Conservation (phyloP, 2,888 invertebrate genomes). For the Piscicola geometra region DNA sequence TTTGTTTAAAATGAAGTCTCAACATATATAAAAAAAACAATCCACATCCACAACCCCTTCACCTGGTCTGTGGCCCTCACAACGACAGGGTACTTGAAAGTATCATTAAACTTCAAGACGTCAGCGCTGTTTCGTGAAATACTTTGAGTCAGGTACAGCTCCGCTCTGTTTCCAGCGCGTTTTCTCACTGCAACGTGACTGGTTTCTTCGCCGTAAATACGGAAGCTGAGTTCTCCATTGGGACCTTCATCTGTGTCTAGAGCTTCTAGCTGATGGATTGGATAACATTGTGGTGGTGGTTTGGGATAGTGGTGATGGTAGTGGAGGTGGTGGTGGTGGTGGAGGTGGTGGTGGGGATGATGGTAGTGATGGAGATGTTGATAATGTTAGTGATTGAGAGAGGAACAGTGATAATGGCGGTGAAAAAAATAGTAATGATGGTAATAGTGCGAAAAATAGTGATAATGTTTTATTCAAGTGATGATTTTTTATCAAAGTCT, state of each 20-base stretch:
- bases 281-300: too few species aligned
- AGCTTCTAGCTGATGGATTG: constrained; percentile 39
- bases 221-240: constrained; percentile 39
- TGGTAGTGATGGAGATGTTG: neutral
- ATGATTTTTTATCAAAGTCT: too few species aligned
- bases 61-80: constrained; percentile 89
- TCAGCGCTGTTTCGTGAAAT: constrained; percentile 34
- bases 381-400: neutral
- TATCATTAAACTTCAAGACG: constrained; percentile 30
- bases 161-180: constrained; percentile 3
- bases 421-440: too few species aligned
- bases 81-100: constrained; percentile 27
- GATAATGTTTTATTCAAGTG: too few species aligned
- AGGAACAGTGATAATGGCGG: too few species aligned
- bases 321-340: too few species aligned
- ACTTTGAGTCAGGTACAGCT: constrained; percentile 21
- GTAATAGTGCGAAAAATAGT: too few species aligned
- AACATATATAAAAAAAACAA: too few species aligned
- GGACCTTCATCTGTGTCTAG: constrained; percentile 40
- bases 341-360: too few species aligned
- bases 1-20: too few species aligned
- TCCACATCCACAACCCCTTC: too few species aligned
- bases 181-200: constrained; percentile 4
- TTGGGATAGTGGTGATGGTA: too few species aligned
- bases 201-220: constrained; percentile 20